These are phyloP conservation scores for Dolichallabes microphthalmus DNA, from an alignment of 2,113 vertebrate species.

Conservation along the genomic window DNA sequence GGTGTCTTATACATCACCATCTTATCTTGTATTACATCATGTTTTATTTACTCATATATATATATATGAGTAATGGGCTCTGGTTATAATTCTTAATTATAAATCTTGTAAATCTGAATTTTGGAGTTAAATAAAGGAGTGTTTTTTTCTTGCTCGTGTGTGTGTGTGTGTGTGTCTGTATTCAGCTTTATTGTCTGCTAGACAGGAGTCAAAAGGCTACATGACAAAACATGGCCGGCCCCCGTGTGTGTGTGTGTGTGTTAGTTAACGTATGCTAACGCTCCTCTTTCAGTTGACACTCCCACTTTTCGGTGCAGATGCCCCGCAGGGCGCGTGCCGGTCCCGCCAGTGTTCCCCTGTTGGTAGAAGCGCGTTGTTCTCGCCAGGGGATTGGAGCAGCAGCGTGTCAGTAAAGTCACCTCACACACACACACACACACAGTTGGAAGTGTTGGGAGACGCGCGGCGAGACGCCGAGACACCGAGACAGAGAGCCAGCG, in stretches of 20 bases:
- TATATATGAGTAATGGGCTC: neutral
- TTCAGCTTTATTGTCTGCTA: conserved; percentile 10
- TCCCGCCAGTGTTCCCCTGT: conserved; percentile 62
- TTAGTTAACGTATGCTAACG: conserved; percentile 30
- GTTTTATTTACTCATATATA: too few relatives aligned
- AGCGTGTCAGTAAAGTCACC: conserved; percentile 81
- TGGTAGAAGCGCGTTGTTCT: conserved; percentile 59
- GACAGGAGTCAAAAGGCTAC: conserved; percentile 35
- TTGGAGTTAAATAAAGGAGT: neutral
- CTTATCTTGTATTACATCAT: too few relatives aligned
- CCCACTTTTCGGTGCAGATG: conserved; percentile 47
- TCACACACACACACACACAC: conserved; percentile 58
- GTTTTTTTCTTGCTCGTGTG: neutral
- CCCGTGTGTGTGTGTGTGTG: conserved; percentile 8
- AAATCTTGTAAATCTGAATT: neutral
- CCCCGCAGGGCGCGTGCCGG: conserved; percentile 54
- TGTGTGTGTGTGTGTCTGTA: neutral
- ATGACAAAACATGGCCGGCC: conserved; percentile 48
- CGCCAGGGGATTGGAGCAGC: conserved; percentile 85
- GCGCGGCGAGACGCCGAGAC: conserved; percentile 66
- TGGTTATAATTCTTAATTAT: neutral
- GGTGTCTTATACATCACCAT: too few relatives aligned
- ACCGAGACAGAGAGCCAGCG: conserved; percentile 35
- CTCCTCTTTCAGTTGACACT: conserved; percentile 40
- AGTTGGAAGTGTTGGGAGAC: conserved; percentile 57